Evolutionary conservation across 2,113 vertebrate genomes (phyloP), one percentile per base, ranked within the genome.

Genomic region (Odontophorus gujanensis): DNA sequence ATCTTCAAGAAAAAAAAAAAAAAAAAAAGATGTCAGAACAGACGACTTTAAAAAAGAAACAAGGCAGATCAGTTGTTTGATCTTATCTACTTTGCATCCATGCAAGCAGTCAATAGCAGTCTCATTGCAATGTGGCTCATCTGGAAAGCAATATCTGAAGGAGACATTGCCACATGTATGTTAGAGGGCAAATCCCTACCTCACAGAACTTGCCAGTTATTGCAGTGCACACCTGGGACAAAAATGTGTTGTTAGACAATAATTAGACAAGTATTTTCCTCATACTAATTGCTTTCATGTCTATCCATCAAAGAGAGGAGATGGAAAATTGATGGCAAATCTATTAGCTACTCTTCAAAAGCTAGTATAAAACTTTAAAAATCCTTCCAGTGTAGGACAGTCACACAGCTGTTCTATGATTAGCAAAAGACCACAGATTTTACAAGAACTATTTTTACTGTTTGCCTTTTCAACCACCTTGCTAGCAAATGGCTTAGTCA

Each of bases 401-500:
- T 80, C 47, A 61, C 13, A 45, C 66, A 38, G 57, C 22, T 81
- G 4, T 43, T 58, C 43, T 45, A 16, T 58, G 75, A 80, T 80
- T 71, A 91, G 48, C 21, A 76, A 50, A 92, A 85, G 34, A 51
- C 65, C 86, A 91, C 28, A n/a, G 36, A 24, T 58, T 79, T 86
- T 67, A 66, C 19, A 17, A 40, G 74, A 80, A 71, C 68, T 89
- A 50, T 78, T 94, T 92, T 92, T 89, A 71, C 30, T 72, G 30
- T 38, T 63, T 91, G 36, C 77, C 57, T 75, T 88, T 67, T 79
- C 69, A 93, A 77, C 9, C 4, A 69, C 36, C 25, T 71, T 13
- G 50, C 78, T 84, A 91, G 63, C 73, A 78, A 91, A 63, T 19
- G 72, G 36, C 28, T 86, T 73, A 81, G 36, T 95, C 83, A 90